These are phyloP conservation scores for Spheniscus humboldti DNA, from an alignment of 2,797 vertebrate species.

Conservation along the genomic window DNA sequence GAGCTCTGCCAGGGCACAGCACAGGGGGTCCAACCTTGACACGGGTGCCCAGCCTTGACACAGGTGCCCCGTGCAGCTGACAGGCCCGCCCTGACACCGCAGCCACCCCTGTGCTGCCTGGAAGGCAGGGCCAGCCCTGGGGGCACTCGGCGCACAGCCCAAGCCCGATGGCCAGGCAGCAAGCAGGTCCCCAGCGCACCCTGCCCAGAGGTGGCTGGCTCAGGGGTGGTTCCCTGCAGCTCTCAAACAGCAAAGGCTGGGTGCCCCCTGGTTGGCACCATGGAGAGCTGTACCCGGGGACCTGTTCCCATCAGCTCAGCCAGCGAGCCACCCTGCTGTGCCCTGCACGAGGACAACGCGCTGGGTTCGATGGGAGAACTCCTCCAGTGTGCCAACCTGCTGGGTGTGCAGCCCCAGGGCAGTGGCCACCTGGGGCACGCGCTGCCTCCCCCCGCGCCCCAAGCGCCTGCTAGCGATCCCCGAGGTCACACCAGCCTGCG, in stretches of 20 bases:
- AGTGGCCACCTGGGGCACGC: accelerated
- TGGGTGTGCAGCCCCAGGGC: not conserved
- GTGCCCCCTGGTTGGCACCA: accelerated
- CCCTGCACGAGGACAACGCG: accelerated
- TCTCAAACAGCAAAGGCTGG: not conserved
- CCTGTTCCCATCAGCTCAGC: accelerated
- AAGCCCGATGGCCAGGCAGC: accelerated
- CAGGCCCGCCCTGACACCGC: too few relatives aligned
- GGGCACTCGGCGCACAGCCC: accelerated
- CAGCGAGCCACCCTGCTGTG: not conserved
- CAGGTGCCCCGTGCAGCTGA: accelerated
- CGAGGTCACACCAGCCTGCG: accelerated
- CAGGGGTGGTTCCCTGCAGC: not conserved
- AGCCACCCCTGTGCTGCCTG: not conserved
- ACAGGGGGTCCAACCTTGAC: accelerated
- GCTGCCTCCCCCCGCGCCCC: not conserved
- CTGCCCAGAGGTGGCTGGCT: not conserved
- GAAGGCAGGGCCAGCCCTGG: not conserved
- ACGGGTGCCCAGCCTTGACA: accelerated
- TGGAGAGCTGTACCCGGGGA: accelerated
- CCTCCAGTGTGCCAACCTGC: not conserved
- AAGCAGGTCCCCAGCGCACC: too few relatives aligned
- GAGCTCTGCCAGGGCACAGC: not conserved
- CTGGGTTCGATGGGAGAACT: accelerated
- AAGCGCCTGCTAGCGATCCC: accelerated